Base-by-base conservation (phyloP, 1,140 invertebrate genomes). In the Dufourea novaeangliae region DNA sequence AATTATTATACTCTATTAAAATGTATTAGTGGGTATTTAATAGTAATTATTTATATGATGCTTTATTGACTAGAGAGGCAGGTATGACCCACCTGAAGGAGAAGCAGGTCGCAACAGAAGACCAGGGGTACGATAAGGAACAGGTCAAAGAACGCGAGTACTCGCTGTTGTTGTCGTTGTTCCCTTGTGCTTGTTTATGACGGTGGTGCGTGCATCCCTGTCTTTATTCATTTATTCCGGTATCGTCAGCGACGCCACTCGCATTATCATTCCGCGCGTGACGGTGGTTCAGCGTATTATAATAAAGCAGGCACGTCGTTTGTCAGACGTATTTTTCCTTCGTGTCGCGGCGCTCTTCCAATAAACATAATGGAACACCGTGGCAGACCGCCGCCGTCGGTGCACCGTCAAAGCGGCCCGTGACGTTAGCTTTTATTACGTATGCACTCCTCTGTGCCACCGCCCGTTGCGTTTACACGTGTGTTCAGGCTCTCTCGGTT, bases 311-410 rank as follows among this genome's bases (percentile, higher is more conserved):
- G 20, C 20, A 41, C 34, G 63, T 44, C 8, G 52, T 59, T 46
- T 37, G 52, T 46, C 37, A 25, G 50, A n/a, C 22, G 37, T 46
- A 29, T 44, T 75, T 29, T 46, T 29, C 66, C 37, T 32, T 27
- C 25, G 66, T 32, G 54, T 20, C 56, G 34, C n/a, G 25, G 34
- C n/a, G 25, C 20, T 22, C 57, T 54, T 54, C 66, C 67, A 71
- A 54, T 71, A 62, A 71, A 52, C 69, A 63, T 63, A 78, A 78
- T 72, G 59, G 59, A 69, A 41, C 56, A 34, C 8, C 34, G 63
- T 11, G 25, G 71, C 54, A 25, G 71, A 25, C 29, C 69, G 59
- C n/a, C n/a, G n/a, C n/a, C n/a, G n/a, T n/a, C n/a, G n/a, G n/a
- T 29, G 34, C 14, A 14, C 63, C n/a, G 27, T 56, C 62, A 54